These are phyloP conservation scores for Agriopis aurantiaria DNA, from an alignment of 2,888 invertebrate genomes.

Conservation along the genomic window DNA sequence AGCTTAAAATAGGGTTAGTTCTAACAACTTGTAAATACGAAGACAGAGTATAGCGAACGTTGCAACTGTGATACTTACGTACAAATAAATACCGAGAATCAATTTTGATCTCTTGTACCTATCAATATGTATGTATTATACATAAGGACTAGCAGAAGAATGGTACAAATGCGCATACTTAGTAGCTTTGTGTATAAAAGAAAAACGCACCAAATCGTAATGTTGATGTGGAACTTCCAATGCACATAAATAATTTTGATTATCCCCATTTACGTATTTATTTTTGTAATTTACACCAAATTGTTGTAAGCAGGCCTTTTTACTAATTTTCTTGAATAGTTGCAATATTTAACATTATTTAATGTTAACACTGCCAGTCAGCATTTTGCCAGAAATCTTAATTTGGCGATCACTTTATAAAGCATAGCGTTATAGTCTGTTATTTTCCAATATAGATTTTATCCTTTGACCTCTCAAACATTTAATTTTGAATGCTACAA, in stretches of 20 bases:
- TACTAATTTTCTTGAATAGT: slow-evolving; percentile 57
- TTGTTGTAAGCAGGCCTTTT: slow-evolving; percentile 75
- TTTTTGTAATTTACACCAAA: slow-evolving; percentile 33
- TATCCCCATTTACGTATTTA: slow-evolving; percentile 36
- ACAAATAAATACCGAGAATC: slow-evolving; percentile 59
- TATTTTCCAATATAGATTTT: slow-evolving; percentile 44
- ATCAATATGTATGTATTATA: slow-evolving; percentile 65
- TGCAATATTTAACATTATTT: slow-evolving; percentile 62
- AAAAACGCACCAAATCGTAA: slow-evolving; percentile 28
- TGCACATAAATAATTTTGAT: slow-evolving; percentile 33
- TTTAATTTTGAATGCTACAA: slow-evolving; percentile 38
- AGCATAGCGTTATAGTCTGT: slow-evolving; percentile 35
- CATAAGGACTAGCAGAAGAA: slow-evolving; percentile 54
- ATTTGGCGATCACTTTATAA: slow-evolving; percentile 52
- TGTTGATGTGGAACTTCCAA: slow-evolving; percentile 56
- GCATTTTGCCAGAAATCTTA: slow-evolving; percentile 65
- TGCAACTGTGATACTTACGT: slow-evolving; percentile 66
- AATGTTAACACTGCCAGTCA: slow-evolving; percentile 71
- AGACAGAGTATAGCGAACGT: slow-evolving; percentile 46
- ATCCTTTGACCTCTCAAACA: slow-evolving; percentile 45
- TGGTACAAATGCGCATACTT: slow-evolving; percentile 51
- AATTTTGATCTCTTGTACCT: slow-evolving; percentile 51
- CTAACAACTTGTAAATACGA: slow-evolving; percentile 41
- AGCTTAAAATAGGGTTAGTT: slow-evolving; percentile 28
- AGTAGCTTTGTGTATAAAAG: slow-evolving; percentile 26